A percentile compares a stretch with the other conserved stretches of the same genome.
Conservation (phyloP, 2,888 invertebrate species). For the Catocala nupta region DNA sequence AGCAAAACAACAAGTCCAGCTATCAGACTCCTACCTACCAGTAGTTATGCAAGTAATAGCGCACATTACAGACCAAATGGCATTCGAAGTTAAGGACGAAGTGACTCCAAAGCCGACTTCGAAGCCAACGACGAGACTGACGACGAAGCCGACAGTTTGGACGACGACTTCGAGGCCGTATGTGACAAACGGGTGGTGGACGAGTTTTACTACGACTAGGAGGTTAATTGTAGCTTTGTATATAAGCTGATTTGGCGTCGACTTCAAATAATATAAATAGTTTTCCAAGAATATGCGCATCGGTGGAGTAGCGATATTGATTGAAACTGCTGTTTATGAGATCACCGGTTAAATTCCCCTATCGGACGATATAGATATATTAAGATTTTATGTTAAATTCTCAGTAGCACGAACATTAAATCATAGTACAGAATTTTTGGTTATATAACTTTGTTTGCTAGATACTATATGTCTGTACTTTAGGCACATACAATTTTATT, state of each 20-base stretch:
- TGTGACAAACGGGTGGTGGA: slow-evolving; percentile 64
- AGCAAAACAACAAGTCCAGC: slow-evolving; percentile 81
- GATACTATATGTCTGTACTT: too few relatives aligned
- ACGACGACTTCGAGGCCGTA: slow-evolving; percentile 52
- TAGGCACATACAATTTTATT: too few relatives aligned
- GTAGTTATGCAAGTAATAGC: slow-evolving; percentile 90
- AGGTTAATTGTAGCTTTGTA: slow-evolving; percentile 66
- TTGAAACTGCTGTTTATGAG: too few relatives aligned
- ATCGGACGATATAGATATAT: too few relatives aligned
- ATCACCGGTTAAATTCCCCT: too few relatives aligned
- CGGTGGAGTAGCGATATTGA: too few relatives aligned
- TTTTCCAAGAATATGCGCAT: too few relatives aligned
- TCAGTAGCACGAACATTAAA: too few relatives aligned
- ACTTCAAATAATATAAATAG: not conserved
- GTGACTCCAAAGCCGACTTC: slow-evolving; percentile 58
- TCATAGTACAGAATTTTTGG: too few relatives aligned
- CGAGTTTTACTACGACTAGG: slow-evolving; percentile 59
- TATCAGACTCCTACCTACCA: slow-evolving; percentile 89
- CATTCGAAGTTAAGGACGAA: slow-evolving; percentile 82
- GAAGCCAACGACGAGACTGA: slow-evolving; percentile 42
- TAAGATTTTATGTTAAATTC: too few relatives aligned
- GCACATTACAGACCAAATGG: slow-evolving; percentile 88
- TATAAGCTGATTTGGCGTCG: slow-evolving; percentile 17
- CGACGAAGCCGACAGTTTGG: slow-evolving; percentile 33
- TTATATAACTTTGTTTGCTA: too few relatives aligned